Conservation (phyloP, 2,888 invertebrate genomes). For the Nemotelus pantherinus region DNA sequence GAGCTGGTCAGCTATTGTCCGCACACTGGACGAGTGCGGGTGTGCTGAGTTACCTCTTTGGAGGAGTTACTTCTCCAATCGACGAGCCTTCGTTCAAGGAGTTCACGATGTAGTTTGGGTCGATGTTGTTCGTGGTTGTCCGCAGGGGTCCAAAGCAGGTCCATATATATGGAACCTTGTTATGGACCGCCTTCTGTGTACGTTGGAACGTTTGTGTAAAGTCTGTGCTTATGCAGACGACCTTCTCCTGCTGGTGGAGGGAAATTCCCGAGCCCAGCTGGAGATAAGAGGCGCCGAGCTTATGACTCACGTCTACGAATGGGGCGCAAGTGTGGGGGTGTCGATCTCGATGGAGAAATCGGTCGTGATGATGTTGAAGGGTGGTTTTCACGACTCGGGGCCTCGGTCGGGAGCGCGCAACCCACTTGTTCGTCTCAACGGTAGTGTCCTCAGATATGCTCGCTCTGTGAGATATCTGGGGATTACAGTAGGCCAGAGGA, state of each 20-base stretch:
- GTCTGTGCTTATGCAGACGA: not conserved
- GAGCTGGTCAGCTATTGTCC: not conserved
- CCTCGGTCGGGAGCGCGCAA: no score
- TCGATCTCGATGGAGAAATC: not conserved
- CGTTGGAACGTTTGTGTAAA: not conserved
- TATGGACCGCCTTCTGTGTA: not conserved
- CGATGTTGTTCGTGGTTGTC: not conserved
- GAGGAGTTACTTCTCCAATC: not conserved
- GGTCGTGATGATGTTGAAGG: not conserved
- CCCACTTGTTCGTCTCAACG: not conserved
- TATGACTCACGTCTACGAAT: not conserved
- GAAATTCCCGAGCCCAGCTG: not conserved
- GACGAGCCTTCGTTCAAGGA: not conserved
- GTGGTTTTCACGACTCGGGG: not conserved
- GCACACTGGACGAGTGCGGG: no score
- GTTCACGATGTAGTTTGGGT: not conserved
- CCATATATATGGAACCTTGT: not conserved
- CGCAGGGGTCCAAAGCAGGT: not conserved
- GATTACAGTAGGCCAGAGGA: not conserved
- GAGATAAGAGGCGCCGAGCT: no score
- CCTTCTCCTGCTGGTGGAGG: not conserved
- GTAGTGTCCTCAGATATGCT: not conserved
- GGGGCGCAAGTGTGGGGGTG: not conserved
- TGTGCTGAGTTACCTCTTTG: not conserved
- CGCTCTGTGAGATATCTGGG: not conserved